A percentile compares a stretch with the other conserved stretches of the same genome.
Conservation (phyloP, 2,113 vertebrate species). For the Trogon surrucura region DNA sequence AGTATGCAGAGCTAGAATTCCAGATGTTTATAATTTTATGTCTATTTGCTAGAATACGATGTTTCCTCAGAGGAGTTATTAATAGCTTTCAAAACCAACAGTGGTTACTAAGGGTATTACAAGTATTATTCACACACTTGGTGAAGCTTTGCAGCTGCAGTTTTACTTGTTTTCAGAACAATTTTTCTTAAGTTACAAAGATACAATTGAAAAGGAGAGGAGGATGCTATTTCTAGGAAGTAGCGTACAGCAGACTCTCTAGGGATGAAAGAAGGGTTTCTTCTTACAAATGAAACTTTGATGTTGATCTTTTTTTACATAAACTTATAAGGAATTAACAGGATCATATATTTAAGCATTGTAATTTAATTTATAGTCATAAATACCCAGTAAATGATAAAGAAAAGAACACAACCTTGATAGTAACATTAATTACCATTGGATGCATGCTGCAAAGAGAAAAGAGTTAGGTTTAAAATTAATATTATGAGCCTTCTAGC, state of each 20-base stretch:
- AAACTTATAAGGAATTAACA: not conserved
- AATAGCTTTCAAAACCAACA: not conserved
- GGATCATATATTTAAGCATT: not conserved
- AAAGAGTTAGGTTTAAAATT: not conserved
- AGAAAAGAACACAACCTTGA: not conserved
- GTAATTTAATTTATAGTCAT: not conserved
- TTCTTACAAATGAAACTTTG: not conserved
- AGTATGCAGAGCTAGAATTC: not conserved
- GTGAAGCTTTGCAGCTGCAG: not conserved
- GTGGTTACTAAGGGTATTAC: not conserved
- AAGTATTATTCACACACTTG: not conserved
- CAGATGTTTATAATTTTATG: slow-evolving; percentile 19
- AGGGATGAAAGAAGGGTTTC: not conserved
- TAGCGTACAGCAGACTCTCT: not conserved
- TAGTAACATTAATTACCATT: not conserved
- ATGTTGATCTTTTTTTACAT: not conserved
- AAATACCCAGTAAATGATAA: not conserved
- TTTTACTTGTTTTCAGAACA: not conserved
- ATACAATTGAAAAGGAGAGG: not conserved
- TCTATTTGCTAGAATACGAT: not conserved
- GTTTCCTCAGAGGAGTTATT: not conserved
- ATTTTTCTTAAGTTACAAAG: not conserved
- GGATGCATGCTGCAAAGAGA: not conserved
- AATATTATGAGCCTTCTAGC: not conserved
- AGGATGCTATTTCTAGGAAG: not conserved